A percentile compares a stretch with the other conserved stretches of the same genome.
These are phyloP conservation scores for Pseudachorutes palmiensis DNA, from an alignment of 1,140 invertebrate genomes.

Conservation along the genomic window DNA sequence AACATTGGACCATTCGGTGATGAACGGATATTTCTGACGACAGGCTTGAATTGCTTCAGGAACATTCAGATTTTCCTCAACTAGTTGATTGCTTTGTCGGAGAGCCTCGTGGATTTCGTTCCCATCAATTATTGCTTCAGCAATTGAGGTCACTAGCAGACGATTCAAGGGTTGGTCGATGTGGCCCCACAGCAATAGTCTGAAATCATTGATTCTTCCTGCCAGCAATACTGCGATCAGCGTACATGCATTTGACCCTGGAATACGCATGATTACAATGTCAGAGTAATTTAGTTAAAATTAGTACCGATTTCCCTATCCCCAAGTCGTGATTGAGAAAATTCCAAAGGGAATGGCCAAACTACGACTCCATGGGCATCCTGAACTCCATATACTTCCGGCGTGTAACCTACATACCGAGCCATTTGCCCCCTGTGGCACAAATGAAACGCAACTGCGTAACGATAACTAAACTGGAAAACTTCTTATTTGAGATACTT, in stretches of 20 bases:
- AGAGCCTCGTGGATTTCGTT: constrained; percentile 39
- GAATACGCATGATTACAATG: too few species aligned
- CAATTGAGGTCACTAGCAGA: constrained; percentile 35
- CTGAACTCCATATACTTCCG: constrained; percentile 26
- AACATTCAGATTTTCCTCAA: constrained; percentile 35
- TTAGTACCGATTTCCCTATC: constrained; percentile 38
- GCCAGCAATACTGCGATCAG: constrained; percentile 36
- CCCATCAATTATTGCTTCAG: constrained; percentile 39
- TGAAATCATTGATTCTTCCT: constrained; percentile 33
- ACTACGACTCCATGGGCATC: constrained; percentile 32
- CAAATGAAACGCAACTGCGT: too few species aligned
- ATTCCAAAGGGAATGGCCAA: constrained; percentile 38
- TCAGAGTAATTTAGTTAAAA: too few species aligned
- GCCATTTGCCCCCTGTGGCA: too few species aligned
- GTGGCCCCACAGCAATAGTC: constrained; percentile 34
- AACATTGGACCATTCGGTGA: constrained; percentile 33
- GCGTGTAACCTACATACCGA: constrained; percentile 37
- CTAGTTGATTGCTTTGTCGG: constrained; percentile 21
- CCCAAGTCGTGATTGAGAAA: constrained; percentile 38
- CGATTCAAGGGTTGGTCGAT: constrained; percentile 36
- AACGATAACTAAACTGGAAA: too few species aligned
- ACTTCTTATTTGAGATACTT: too few species aligned
- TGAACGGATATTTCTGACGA: constrained; percentile 26
- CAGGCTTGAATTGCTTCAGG: constrained; percentile 36
- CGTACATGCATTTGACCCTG: constrained; percentile 39